A percentile compares a stretch with the other conserved stretches of the same genome.
phyloP scores from a whole-genome alignment of 2,888 invertebrate species.

The Ichneumoninae sp. region DNA sequence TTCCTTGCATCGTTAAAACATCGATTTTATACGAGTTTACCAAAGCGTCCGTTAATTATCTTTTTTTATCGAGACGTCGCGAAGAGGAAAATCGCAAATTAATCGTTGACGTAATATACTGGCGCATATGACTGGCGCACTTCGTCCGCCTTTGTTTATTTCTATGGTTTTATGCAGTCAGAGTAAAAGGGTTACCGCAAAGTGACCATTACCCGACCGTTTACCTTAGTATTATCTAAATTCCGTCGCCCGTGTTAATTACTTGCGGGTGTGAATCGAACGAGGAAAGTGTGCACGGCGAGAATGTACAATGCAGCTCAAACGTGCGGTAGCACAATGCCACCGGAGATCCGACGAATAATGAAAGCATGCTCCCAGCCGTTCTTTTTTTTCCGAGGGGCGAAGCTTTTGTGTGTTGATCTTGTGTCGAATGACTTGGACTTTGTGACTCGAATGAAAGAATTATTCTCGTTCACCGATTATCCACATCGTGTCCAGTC shows the following conservation, averaged over 20 bases:
- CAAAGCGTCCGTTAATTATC: background rate
- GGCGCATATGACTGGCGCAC: no score
- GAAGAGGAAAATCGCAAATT: background rate
- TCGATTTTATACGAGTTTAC: background rate
- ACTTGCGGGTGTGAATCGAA: background rate
- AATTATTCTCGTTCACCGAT: background rate
- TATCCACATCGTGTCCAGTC: background rate
- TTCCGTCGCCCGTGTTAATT: background rate
- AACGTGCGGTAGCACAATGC: constrained; percentile 1
- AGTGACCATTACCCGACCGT: background rate
- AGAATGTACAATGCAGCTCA: background rate
- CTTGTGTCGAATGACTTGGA: constrained; percentile 9
- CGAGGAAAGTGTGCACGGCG: background rate
- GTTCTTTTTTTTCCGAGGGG: background rate
- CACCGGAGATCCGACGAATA: constrained; percentile 3
- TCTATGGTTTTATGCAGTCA: background rate
- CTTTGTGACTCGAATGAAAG: constrained; percentile 1
- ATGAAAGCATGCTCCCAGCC: background rate
- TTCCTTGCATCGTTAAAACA: background rate
- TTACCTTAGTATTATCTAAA: background rate
- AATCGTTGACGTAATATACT: background rate
- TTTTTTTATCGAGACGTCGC: background rate
- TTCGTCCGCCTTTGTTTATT: background rate
- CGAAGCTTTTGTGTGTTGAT: constrained; percentile 19
- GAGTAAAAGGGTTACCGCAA: background rate